Base-by-base conservation (phyloP, 2,113 vertebrate species). In the Sardina pilchardus region DNA sequence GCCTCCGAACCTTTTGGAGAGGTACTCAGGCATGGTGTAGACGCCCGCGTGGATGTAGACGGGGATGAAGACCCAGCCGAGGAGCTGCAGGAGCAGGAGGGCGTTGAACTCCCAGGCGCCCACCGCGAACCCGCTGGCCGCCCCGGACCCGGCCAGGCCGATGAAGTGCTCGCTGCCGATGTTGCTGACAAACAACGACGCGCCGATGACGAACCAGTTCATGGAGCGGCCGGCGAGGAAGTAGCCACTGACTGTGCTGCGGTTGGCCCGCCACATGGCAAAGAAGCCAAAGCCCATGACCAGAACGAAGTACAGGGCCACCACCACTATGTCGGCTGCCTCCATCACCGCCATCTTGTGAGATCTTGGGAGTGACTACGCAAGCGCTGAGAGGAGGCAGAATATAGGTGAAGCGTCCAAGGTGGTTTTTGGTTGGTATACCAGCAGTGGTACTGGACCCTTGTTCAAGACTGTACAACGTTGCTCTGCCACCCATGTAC, bases 111-210 rank as follows among this genome's bases (percentile, higher is more conserved):
- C 98, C 98, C 98, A 99, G 0, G 98, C 98, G 71, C 97, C 98
- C 82, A 99, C 98, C 86, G 98, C 98, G 94, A 96, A 99, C 93
- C 98, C 98, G 86, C 98, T 99, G 0, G 97, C 98, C 43, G 98
- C 98, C 95, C 98, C 98, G 53, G 98, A 99, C 90, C 98, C 98
- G 86, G 98, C 98, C 89, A 99, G 96, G 91, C 98, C 98, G 93
- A 99, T 99, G 95, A 99, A 99, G 93, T 99, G 98, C 94, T 99
- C 98, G 87, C 98, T 99, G 94, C 98, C 98, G 91, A 99, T 99
- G 95, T 99, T 99, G 95, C 98, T 99, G 93, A 99, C 98, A 91
- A 99, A 99, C 83, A 99, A 96, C n/a, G 98, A 99, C 87, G 98
- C 97, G 82, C 98, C 98, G 81, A 99, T 93, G 63, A 97, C 97